Evolutionary conservation across 1,140 invertebrate genomes (phyloP).

Genomic region (Philopotamus ludificatus): DNA sequence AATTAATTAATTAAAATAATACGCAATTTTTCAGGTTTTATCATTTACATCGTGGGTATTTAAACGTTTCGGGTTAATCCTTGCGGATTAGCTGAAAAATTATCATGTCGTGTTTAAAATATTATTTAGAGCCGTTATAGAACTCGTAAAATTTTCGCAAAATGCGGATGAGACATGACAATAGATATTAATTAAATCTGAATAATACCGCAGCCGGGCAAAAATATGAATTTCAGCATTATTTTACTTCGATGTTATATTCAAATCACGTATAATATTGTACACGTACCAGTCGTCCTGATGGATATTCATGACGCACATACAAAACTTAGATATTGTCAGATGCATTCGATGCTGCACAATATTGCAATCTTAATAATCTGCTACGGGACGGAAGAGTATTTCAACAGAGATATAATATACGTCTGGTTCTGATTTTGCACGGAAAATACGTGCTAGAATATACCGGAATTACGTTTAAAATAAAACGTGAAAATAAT

Average conservation of each 20-base stretch:
- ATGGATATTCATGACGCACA: background rate
- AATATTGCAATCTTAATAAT: too few species aligned
- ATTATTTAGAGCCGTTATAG: background rate
- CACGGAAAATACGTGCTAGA: too few species aligned
- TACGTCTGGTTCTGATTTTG: too few species aligned
- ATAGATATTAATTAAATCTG: background rate
- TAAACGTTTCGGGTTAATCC: background rate
- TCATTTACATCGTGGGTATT: background rate
- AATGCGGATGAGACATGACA: background rate
- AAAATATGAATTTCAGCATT: background rate
- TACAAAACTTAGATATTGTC: too few species aligned
- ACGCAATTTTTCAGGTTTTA: background rate
- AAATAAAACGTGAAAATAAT: too few species aligned
- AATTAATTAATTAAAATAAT: background rate
- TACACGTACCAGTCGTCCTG: background rate
- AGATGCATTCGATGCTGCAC: too few species aligned
- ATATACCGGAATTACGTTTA: too few species aligned
- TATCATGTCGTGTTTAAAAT: background rate
- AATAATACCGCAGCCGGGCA: background rate
- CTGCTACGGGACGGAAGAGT: too few species aligned
- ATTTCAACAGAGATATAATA: too few species aligned
- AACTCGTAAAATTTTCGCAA: background rate
- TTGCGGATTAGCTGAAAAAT: background rate
- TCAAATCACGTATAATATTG: conserved; percentile 17
- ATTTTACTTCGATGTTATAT: background rate